Conservation (phyloP, 2,888 invertebrate genomes). For the Amiota minor region DNA sequence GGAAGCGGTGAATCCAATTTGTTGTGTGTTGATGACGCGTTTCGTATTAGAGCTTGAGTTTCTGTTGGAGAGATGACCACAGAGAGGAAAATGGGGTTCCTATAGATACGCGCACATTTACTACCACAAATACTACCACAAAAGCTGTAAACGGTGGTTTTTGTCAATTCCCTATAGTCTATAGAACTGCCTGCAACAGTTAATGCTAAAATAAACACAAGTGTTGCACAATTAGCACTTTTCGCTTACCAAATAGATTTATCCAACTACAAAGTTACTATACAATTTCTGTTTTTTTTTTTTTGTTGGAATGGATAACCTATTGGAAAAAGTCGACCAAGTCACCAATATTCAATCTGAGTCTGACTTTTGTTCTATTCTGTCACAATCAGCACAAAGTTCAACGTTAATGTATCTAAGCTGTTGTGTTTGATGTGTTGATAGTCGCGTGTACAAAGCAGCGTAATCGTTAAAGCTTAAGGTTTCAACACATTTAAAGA, state of each 20-base stretch:
- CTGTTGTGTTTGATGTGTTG: neutral
- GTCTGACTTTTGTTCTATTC: no score
- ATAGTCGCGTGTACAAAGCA: neutral
- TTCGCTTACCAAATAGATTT: no score
- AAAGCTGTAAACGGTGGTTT: neutral
- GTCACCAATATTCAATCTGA: no score
- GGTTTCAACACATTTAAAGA: slow-evolving; percentile 40
- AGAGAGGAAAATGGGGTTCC: neutral
- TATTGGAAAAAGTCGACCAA: no score
- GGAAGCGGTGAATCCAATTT: neutral
- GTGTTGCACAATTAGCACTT: neutral
- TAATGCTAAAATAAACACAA: neutral
- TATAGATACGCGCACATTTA: neutral
- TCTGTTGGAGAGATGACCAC: no score
- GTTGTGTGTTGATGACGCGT: neutral
- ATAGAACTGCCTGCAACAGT: no score
- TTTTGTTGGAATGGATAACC: no score
- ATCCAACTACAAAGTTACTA: no score
- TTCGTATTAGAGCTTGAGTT: neutral
- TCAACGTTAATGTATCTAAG: neutral
- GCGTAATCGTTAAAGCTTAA: slow-evolving; percentile 14
- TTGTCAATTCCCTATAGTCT: no score
- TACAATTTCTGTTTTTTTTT: no score
- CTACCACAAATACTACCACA: slow-evolving; percentile 2
- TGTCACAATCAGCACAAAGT: neutral